A percentile compares a stretch with the other conserved stretches of the same genome.
phyloP scores from a whole-genome alignment of 2,113 vertebrate species.

The Noctilio leporinus region DNA sequence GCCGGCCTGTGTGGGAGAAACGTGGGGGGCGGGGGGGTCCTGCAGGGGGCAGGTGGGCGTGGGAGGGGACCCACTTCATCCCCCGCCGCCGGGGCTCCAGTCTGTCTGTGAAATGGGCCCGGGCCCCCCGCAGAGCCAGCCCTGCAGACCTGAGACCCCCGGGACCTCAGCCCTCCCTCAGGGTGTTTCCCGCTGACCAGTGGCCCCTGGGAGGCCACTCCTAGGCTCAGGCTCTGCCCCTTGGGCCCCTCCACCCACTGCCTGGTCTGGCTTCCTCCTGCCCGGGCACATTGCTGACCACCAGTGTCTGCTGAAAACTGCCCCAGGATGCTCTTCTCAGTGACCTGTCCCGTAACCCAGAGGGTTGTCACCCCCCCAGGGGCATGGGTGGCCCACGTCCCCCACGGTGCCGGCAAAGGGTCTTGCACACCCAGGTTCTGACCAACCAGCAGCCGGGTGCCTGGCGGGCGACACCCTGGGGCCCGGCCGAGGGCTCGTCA shows the following conservation, averaged over 20 bases:
- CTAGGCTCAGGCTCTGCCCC: too few species aligned
- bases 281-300: fast-evolving
- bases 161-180: neutral
- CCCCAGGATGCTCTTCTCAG: too few species aligned
- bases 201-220: fast-evolving
- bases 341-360: neutral
- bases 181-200: neutral
- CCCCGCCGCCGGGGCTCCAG: fast-evolving
- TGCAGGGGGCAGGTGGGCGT: fast-evolving
- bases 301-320: too few species aligned
- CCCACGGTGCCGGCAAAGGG: neutral
- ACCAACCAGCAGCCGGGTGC: too few species aligned
- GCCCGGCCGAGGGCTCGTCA: too few species aligned
- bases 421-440: neutral
- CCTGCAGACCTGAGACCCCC: neutral
- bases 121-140: neutral
- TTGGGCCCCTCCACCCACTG: neutral
- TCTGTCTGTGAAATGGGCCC: neutral
- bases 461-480: neutral
- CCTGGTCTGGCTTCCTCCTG: neutral
- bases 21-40: too few species aligned
- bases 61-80: neutral
- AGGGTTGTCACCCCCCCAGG: neutral
- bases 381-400: neutral
- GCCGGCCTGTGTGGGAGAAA: neutral